Evolutionary conservation across 2,113 vertebrate species (phyloP).

Genomic region (Engraulis encrasicolus): DNA sequence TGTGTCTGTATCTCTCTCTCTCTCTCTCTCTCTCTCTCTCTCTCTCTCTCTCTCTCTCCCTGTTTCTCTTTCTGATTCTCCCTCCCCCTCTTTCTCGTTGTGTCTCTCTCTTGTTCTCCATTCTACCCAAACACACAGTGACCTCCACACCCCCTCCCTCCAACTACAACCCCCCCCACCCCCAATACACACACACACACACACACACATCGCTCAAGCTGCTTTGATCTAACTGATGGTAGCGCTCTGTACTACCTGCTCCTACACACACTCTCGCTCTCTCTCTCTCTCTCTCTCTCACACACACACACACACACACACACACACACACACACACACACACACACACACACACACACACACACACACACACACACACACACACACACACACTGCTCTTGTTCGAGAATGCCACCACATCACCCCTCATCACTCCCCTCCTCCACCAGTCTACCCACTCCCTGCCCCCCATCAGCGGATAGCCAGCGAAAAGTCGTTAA

Average conservation of each 20-base stretch:
- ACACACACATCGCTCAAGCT: conserved; percentile 24
- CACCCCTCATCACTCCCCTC: conserved; percentile 25
- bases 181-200: conserved; percentile 54
- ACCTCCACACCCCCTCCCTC: conserved; percentile 69
- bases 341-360: conserved; percentile 44
- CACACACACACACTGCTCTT: conserved; percentile 59
- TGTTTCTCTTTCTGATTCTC: conserved; percentile 60
- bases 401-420: conserved; percentile 69
- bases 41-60: conserved; percentile 50
- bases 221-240: conserved; percentile 80
- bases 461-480: conserved; percentile 18
- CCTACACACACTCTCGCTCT: too few species aligned
- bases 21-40: conserved; percentile 32
- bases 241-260: conserved; percentile 75
- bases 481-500: conserved; percentile 73
- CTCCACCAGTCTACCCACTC: too few species aligned
- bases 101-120: conserved; percentile 1
- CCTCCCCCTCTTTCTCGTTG: not conserved
- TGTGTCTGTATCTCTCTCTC: not conserved
- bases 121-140: conserved; percentile 48
- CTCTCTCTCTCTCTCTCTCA: too few species aligned
- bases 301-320: conserved; percentile 49
- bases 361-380: conserved; percentile 53
- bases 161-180: conserved; percentile 46
- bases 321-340: conserved; percentile 49